Percentiles rank a stretch among this genome's conserved stretches.
Evolutionary conservation across 1,140 invertebrate genomes (phyloP).

Genomic region (Drosophila elegans): DNA sequence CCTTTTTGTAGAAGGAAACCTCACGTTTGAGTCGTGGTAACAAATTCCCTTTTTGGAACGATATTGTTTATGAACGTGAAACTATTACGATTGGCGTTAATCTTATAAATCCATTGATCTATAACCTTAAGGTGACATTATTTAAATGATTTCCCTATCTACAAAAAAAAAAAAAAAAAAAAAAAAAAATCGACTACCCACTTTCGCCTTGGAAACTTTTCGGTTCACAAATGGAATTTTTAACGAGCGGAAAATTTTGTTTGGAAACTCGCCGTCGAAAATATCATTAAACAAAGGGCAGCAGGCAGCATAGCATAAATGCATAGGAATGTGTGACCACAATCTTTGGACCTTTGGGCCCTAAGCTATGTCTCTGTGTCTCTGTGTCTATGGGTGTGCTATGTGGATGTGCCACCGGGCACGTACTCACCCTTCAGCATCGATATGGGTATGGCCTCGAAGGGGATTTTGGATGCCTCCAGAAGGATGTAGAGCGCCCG

Average conservation of each 20-base stretch:
- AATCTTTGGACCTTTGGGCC: slow-evolving; percentile 40
- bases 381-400: too few relatives aligned
- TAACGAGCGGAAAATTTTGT: slow-evolving; percentile 72
- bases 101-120: not conserved
- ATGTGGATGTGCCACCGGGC: slow-evolving; percentile 14
- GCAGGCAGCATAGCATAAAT: slow-evolving; percentile 13
- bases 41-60: not conserved
- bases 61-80: not conserved
- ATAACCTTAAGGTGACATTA: not conserved
- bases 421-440: slow-evolving; percentile 86
- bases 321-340: slow-evolving; percentile 37
- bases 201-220: slow-evolving; percentile 63
- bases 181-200: slow-evolving; percentile 6
- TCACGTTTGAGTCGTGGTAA: not conserved
- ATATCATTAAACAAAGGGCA: slow-evolving; percentile 41
- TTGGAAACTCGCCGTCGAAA: slow-evolving; percentile 24
- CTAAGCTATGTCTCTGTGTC: not conserved
- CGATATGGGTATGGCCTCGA: slow-evolving; percentile 86
- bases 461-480: slow-evolving; percentile 88
- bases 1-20: not conserved
- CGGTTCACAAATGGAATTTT: slow-evolving; percentile 49
- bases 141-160: not conserved
- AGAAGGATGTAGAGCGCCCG: slow-evolving; percentile 90
- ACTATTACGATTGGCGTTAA: slow-evolving; percentile 5
- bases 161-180: not conserved